phyloP scores from a whole-genome alignment of 2,113 vertebrate species.

The Castor canadensis region DNA sequence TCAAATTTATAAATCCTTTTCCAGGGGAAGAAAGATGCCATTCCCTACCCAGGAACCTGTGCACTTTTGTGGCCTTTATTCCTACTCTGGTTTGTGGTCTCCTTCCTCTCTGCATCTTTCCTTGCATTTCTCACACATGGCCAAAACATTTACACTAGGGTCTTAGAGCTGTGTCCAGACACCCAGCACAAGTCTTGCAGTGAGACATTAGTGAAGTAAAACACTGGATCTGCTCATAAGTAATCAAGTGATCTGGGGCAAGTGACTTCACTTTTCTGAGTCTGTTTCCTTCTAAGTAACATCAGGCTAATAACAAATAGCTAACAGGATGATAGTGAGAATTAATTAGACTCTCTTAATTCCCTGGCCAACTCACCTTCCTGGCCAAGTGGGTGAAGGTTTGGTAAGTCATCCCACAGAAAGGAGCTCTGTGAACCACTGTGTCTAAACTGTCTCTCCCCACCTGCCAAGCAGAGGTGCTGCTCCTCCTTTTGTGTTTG shows the following conservation, averaged over 20 bases:
- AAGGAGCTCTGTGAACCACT: neutral
- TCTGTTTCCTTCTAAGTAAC: neutral
- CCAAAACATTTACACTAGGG: neutral
- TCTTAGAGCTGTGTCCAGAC: neutral
- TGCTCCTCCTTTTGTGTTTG: neutral
- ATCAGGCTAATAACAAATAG: neutral
- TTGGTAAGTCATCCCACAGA: neutral
- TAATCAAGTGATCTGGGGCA: neutral
- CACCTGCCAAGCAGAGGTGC: neutral
- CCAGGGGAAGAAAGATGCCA: neutral
- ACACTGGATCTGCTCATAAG: neutral
- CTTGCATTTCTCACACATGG: neutral
- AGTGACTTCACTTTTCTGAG: neutral
- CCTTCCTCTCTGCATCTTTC: neutral
- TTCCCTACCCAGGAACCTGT: neutral
- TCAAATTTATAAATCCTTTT: neutral
- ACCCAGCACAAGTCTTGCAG: neutral
- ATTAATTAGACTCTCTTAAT: neutral
- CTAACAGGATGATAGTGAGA: neutral
- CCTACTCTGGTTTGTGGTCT: neutral
- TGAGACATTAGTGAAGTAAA: neutral
- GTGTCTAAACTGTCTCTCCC: neutral
- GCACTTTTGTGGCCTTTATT: neutral
- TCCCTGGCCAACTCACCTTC: neutral
- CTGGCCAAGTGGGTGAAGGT: conserved; percentile 46